Percentiles rank a stretch among this genome's conserved stretches.
phyloP scores from a whole-genome alignment of 2,113 vertebrate species.

The Chaenocephalus aceratus region DNA sequence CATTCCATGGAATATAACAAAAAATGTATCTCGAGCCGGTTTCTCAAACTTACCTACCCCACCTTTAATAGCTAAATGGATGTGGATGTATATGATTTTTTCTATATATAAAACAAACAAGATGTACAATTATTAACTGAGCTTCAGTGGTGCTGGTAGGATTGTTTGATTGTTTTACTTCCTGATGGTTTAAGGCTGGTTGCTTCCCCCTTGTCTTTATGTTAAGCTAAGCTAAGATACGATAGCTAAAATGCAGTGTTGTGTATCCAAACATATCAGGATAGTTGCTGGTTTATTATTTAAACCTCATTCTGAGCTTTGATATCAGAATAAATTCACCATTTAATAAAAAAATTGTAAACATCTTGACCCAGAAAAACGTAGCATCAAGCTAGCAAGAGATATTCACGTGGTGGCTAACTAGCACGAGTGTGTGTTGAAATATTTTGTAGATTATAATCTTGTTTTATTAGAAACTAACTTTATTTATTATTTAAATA shows the following conservation, averaged over 20 bases:
- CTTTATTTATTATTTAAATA: too few species aligned
- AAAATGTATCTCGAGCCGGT: too few species aligned
- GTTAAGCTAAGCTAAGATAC: background rate
- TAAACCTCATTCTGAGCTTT: background rate
- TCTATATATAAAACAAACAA: too few species aligned
- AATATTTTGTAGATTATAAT: too few species aligned
- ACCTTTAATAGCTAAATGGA: background rate
- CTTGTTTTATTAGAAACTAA: too few species aligned
- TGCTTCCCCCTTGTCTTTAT: background rate
- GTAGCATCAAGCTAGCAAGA: background rate
- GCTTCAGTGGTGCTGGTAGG: background rate
- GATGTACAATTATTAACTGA: background rate
- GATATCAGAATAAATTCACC: background rate
- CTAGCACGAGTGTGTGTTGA: too few species aligned
- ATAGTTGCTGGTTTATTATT: background rate
- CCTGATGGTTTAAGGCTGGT: too few species aligned
- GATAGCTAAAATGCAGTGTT: background rate
- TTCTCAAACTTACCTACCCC: too few species aligned
- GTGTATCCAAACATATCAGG: background rate
- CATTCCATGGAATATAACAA: too few species aligned
- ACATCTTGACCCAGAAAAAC: background rate
- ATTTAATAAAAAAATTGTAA: background rate
- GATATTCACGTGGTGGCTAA: too few species aligned
- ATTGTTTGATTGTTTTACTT: background rate
- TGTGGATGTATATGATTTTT: background rate